phyloP scores from a whole-genome alignment of 2,888 invertebrate genomes.

The Hofmannophila pseudospretella region DNA sequence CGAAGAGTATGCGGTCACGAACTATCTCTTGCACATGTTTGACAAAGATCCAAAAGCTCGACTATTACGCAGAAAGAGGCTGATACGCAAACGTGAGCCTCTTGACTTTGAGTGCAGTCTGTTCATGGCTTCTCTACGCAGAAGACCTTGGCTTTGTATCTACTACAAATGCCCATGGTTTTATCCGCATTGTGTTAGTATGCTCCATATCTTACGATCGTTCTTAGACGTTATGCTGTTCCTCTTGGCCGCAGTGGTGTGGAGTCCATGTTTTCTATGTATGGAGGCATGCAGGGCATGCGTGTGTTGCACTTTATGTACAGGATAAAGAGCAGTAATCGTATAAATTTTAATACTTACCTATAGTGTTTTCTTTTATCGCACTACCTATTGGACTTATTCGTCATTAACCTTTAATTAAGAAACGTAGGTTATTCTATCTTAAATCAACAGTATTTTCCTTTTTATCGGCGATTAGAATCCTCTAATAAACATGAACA shows the following conservation, averaged over 20 bases:
- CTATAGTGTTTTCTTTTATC: no score
- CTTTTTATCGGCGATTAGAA: no score
- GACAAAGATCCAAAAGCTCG: slow-evolving; percentile 25
- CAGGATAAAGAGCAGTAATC: slow-evolving; percentile 5
- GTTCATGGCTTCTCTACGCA: slow-evolving; percentile 23
- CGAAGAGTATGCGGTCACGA: slow-evolving; percentile 19
- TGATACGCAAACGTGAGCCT: slow-evolving; percentile 14
- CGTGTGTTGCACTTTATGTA: slow-evolving; percentile 10
- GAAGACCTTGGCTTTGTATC: slow-evolving; percentile 17
- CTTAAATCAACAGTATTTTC: no score
- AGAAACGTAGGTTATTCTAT: no score
- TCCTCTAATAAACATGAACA: no score
- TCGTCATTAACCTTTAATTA: no score
- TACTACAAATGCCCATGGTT: slow-evolving; percentile 25
- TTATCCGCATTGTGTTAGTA: slow-evolving; percentile 28
- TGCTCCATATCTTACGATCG: slow-evolving; percentile 25
- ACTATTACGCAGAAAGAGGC: slow-evolving; percentile 12
- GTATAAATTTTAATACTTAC: no score
- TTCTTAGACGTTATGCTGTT: slow-evolving; percentile 30
- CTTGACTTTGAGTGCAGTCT: slow-evolving; percentile 20
- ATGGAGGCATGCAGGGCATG: slow-evolving; percentile 4
- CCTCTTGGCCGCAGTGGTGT: slow-evolving; percentile 28
- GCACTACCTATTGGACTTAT: no score
- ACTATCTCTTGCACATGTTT: slow-evolving; percentile 22
- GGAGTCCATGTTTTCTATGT: slow-evolving; percentile 27